Evolutionary conservation across 2,888 invertebrate genomes (phyloP).

Genomic region (Atethmia centrago): DNA sequence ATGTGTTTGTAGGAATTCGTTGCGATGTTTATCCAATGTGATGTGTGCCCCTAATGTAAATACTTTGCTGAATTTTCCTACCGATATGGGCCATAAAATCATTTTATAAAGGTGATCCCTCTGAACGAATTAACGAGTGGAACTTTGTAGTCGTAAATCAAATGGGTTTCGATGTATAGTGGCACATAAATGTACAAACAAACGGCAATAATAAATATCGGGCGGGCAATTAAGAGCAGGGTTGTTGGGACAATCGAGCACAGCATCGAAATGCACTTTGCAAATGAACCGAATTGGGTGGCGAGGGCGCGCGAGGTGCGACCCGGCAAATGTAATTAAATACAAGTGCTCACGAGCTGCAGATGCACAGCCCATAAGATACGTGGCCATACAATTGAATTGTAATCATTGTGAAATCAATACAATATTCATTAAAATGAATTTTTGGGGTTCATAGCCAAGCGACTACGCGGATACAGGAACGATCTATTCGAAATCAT

Average conservation of each 20-base stretch:
- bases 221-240: slow-evolving; percentile 86
- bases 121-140: slow-evolving; percentile 52
- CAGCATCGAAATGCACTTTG: slow-evolving; percentile 90
- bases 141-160: slow-evolving; percentile 67
- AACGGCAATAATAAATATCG: slow-evolving; percentile 88
- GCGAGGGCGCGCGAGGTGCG: slow-evolving; percentile 67
- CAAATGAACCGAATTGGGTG: slow-evolving; percentile 87
- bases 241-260: slow-evolving; percentile 85
- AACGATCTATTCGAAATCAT: neutral
- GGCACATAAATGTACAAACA: slow-evolving; percentile 79
- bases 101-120: slow-evolving; percentile 60
- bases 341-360: slow-evolving; percentile 63
- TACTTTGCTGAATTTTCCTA: slow-evolving; percentile 69
- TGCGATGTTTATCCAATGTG: slow-evolving; percentile 88
- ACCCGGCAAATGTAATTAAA: slow-evolving; percentile 85
- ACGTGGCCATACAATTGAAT: slow-evolving; percentile 43
- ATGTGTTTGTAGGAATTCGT: slow-evolving; percentile 89
- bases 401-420: slow-evolving; percentile 49
- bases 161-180: slow-evolving; percentile 76
- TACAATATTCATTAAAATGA: slow-evolving; percentile 38
- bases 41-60: slow-evolving; percentile 83
- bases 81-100: slow-evolving; percentile 62
- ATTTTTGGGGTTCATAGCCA: neutral
- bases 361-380: slow-evolving; percentile 62
- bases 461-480: neutral